A percentile compares a stretch with the other conserved stretches of the same genome.
phyloP scores from a whole-genome alignment of 2,797 vertebrate genomes.

The Liasis olivaceus region DNA sequence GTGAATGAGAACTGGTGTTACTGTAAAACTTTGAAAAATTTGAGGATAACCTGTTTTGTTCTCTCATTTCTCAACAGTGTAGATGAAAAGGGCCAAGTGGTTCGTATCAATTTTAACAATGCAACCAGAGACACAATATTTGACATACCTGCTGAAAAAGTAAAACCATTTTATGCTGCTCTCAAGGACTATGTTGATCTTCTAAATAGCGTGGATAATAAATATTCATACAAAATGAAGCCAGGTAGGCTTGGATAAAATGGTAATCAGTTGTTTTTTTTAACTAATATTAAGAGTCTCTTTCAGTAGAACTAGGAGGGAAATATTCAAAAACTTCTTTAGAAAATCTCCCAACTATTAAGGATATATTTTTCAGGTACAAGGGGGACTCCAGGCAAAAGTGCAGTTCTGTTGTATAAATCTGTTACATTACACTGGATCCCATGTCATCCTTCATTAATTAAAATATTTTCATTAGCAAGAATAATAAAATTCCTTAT shows the following conservation, averaged over 20 bases:
- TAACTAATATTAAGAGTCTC: background rate
- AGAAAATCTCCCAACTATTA: background rate
- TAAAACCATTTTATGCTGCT: conserved; percentile 89
- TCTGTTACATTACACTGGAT: background rate
- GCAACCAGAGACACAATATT: conserved; percentile 90
- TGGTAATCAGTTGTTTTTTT: background rate
- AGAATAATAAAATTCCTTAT: background rate
- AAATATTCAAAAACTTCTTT: background rate
- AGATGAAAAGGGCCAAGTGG: conserved; percentile 77
- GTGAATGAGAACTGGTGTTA: background rate
- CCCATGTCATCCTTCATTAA: background rate
- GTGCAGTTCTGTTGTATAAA: background rate
- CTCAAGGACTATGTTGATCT: conserved; percentile 84
- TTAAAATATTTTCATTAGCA: background rate
- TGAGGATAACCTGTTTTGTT: background rate
- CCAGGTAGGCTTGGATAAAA: conserved; percentile 80
- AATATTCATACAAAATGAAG: conserved; percentile 87
- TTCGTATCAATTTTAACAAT: conserved; percentile 92
- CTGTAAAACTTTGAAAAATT: background rate
- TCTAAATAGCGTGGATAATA: conserved; percentile 80
- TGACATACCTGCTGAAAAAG: conserved; percentile 84
- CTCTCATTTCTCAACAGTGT: conserved; percentile 70
- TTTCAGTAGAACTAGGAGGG: background rate
- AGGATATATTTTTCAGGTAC: background rate
- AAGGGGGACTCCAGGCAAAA: background rate